Percentiles rank a stretch among this genome's conserved stretches.
Conservation (phyloP, 2,888 invertebrate genomes). For the Dorcus parallelipipedus region DNA sequence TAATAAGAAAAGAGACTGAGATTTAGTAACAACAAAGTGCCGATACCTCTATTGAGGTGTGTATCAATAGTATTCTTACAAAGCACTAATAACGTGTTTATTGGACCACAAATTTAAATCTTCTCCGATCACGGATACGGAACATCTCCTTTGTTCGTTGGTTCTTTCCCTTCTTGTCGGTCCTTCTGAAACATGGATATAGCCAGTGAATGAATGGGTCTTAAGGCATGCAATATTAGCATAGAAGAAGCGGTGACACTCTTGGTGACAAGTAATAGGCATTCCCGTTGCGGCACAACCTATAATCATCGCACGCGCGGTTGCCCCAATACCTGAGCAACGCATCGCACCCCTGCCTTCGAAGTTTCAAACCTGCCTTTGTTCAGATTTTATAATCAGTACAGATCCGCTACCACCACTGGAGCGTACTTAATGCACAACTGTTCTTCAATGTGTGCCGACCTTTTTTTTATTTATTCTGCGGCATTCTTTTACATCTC, state of each 20-base stretch:
- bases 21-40: too few relatives aligned
- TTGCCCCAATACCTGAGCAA: conserved; percentile 26
- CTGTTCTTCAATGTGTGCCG: conserved; percentile 22
- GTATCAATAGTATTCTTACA: conserved; percentile 9
- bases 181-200: conserved; percentile 25
- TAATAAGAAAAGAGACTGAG: too few relatives aligned
- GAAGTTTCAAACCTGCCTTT: conserved; percentile 22
- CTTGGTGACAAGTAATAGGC: conserved; percentile 23
- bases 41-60: conserved; percentile 5
- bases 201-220: conserved; percentile 22
- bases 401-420: conserved; percentile 23
- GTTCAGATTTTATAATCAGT: conserved; percentile 27
- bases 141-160: too few relatives aligned
- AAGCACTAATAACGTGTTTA: conserved; percentile 20
- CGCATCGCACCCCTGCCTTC: conserved; percentile 24
- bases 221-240: conserved; percentile 25
- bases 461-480: conserved; percentile 25
- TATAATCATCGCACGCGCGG: conserved; percentile 28
- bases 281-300: conserved; percentile 14
- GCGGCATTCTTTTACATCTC: conserved; percentile 29
- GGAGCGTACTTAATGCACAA: conserved; percentile 27
- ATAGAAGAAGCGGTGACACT: conserved; percentile 25
- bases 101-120: conserved; percentile 29
- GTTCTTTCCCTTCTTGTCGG: conserved; percentile 8
- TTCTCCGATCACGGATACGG: conserved; percentile 19